These are phyloP conservation scores for Hypsopygia costalis DNA, from an alignment of 2,888 invertebrate species.

Conservation along the genomic window DNA sequence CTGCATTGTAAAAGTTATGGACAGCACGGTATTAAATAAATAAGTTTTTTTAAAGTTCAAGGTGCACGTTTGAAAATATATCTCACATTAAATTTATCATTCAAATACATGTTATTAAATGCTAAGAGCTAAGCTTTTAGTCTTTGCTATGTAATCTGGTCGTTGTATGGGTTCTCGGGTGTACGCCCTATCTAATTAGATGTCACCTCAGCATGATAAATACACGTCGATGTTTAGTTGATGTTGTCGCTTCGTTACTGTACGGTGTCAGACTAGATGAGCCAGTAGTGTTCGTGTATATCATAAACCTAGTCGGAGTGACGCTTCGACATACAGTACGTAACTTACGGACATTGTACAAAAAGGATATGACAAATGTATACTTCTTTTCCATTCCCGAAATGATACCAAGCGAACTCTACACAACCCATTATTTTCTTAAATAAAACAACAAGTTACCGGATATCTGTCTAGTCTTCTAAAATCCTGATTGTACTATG, in stretches of 20 bases:
- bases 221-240: conserved; percentile 66
- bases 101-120: conserved; percentile 27
- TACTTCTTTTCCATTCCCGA: too few species aligned
- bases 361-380: conserved; percentile 24
- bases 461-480: too few species aligned
- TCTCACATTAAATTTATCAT: conserved; percentile 32
- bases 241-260: conserved; percentile 69
- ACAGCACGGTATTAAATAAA: conserved; percentile 23
- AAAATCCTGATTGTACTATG: conserved; percentile 42
- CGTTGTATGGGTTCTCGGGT: conserved; percentile 21
- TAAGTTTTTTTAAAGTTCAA: conserved; percentile 30
- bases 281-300: conserved; percentile 55
- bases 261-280: conserved; percentile 57
- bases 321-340: conserved; percentile 35
- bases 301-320: conserved; percentile 37
- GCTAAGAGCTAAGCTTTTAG: conserved; percentile 47
- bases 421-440: too few species aligned
- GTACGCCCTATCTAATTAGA: conserved; percentile 37
- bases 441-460: too few species aligned
- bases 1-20: neutral
- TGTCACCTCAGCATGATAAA: conserved; percentile 38
- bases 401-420: too few species aligned
- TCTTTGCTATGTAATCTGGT: conserved; percentile 30
- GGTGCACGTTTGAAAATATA: conserved; percentile 42
- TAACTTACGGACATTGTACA: conserved; percentile 41